Base-by-base conservation (phyloP, 1,140 invertebrate genomes). In the Saccostrea glomerata region DNA sequence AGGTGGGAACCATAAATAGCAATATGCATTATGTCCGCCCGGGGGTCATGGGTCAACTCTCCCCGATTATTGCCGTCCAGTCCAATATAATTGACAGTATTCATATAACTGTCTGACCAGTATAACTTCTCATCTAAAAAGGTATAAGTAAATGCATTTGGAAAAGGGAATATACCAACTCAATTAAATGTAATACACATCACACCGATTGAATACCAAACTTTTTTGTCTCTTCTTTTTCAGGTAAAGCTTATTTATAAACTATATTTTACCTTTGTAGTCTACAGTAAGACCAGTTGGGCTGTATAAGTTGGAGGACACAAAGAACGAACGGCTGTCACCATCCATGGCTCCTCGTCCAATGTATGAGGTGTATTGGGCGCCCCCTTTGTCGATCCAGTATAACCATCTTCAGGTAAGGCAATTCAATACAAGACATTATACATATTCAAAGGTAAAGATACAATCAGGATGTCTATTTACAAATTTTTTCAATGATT, bases 281-380 rank as follows among this genome's bases (percentile, higher is more conserved):
- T 88, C 85, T 70, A 82, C 47, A 40, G 36, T 25, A 11, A 73
- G 20, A 40, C 36, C 54, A 2, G 86, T 83, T 40, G 55, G 73
- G 15, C 77, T 87, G 9, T 40, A 40, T 17, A 83, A 9, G 25
- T 87, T 54, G 55, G 36, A 66, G n/a, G 84, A 58, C 30, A 60
- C 23, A 17, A 63, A 83, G 58, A 83, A 55, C 23, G 47, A 58
- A 1, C 70, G 47, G 54, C 40, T 66, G 13, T 63, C 73, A 12
- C 86, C 55, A 54, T 83, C 86, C 55, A 82, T 77, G 13, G 86
- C 40, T 17, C 73, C 56, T 56, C 66, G n/a, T n/a, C 73, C 86
- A 1, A 82, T 82, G 25, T 73, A 77, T 11, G 85, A 15, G 5
- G 56, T 73, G 36, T 63, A 36, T n/a, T 25, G 40, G 66, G 54